These are phyloP conservation scores for Papilio glaucus DNA, from an alignment of 1,140 invertebrate species.

Conservation along the genomic window DNA sequence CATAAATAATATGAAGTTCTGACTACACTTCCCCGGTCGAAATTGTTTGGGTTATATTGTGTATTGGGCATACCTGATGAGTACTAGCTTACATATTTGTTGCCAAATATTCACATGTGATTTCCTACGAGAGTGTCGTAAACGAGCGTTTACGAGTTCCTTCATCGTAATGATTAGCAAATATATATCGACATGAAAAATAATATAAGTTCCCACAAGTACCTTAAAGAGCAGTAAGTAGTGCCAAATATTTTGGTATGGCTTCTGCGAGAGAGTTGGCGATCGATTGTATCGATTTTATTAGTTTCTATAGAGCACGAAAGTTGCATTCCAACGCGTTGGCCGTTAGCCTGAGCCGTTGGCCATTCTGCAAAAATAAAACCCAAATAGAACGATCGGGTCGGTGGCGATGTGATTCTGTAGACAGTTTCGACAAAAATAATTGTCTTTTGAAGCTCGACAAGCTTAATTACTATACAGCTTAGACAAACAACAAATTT, in stretches of 20 bases:
- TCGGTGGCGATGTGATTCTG: background rate
- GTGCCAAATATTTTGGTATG: constrained; percentile 30
- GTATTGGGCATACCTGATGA: constrained; percentile 34
- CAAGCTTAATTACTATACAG: constrained; percentile 22
- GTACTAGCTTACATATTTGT: constrained; percentile 35
- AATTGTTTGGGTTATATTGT: constrained; percentile 37
- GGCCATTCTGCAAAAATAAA: constrained; percentile 27
- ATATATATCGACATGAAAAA: background rate
- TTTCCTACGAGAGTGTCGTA: constrained; percentile 22
- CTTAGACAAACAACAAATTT: constrained; percentile 53
- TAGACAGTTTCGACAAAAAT: background rate
- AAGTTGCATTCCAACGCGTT: constrained; percentile 32
- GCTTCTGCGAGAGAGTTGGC: constrained; percentile 19
- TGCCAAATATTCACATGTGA: constrained; percentile 25
- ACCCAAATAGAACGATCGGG: constrained; percentile 23
- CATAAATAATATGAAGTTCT: background rate
- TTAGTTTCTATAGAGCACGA: constrained; percentile 7
- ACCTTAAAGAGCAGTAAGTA: background rate
- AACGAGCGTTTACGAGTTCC: constrained; percentile 4
- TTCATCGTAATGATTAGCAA: background rate
- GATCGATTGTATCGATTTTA: constrained; percentile 32
- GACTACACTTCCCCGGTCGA: background rate
- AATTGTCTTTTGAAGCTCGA: constrained; percentile 26
- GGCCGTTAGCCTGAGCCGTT: constrained; percentile 17
- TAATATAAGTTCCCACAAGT: background rate